A percentile compares a stretch with the other conserved stretches of the same genome.
phyloP scores from a whole-genome alignment of 2,113 vertebrate species.

The Plestiodon gilberti region DNA sequence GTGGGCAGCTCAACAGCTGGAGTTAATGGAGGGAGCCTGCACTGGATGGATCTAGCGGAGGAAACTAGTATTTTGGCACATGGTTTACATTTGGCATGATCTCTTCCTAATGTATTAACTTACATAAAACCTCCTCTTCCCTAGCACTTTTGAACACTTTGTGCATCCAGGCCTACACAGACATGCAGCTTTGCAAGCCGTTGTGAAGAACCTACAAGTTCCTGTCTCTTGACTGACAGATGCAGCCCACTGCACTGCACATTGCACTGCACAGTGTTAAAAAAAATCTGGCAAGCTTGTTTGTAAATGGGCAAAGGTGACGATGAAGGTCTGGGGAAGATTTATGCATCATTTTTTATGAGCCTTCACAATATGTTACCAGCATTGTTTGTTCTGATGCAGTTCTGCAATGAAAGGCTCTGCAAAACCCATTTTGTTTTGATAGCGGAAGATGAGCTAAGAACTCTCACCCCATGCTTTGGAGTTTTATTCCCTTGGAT shows the following conservation, averaged over 20 bases:
- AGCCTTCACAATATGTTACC: rapidly evolving
- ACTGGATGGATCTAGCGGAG: constrained; percentile 30
- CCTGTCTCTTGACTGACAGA: not conserved
- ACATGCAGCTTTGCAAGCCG: not conserved
- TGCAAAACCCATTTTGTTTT: not conserved
- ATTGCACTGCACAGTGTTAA: not conserved
- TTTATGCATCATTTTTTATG: not conserved
- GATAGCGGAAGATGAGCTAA: not conserved
- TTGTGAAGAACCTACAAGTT: constrained; percentile 12
- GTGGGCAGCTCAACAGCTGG: constrained; percentile 68
- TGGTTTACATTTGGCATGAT: constrained; percentile 1
- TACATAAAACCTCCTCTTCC: constrained; percentile 3
- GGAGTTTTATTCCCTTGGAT: not conserved
- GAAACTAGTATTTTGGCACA: constrained; percentile 45
- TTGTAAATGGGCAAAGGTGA: not conserved
- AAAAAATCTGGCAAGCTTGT: constrained; percentile 11
- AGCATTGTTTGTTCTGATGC: not conserved
- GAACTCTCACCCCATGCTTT: not conserved
- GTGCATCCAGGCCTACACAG: too few species aligned
- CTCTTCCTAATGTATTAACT: constrained; percentile 36
- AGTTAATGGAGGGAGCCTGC: constrained; percentile 2
- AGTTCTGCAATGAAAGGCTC: not conserved
- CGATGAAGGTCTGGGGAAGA: not conserved
- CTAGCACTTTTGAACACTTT: not conserved
- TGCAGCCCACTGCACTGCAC: not conserved